A percentile compares a stretch with the other conserved stretches of the same genome.
phyloP scores from a whole-genome alignment of 92 coral and sea anemone species.

The Phenganax subtilis region DNA sequence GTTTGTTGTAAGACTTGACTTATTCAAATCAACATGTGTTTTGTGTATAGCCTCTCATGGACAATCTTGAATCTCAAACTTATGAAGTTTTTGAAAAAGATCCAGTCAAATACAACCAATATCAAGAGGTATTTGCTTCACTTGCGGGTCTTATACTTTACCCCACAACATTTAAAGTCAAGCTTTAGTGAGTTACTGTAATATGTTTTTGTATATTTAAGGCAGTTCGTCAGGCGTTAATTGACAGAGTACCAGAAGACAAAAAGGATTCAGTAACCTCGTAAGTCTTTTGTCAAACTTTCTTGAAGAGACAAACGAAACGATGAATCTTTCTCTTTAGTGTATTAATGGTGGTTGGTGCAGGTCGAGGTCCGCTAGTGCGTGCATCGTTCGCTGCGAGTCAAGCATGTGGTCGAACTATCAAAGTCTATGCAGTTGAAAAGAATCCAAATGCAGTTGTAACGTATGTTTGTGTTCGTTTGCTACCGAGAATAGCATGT shows the following conservation, averaged over 20 bases:
- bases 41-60: conserved; percentile 79
- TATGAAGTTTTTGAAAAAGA: conserved; percentile 97
- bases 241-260: conserved; percentile 87
- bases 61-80: conserved; percentile 96
- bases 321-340: conserved; percentile 36
- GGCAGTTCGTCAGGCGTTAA: conserved; percentile 83
- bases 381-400: conserved; percentile 87
- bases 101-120: conserved; percentile 80
- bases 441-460: conserved; percentile 96
- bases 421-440: conserved; percentile 88
- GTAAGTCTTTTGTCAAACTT: conserved; percentile 49
- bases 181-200: background rate
- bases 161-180: no score
- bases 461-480: conserved; percentile 60
- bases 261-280: conserved; percentile 63
- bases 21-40: background rate
- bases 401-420: conserved; percentile 69
- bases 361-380: conserved; percentile 93
- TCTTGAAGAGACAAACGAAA: background rate
- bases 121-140: conserved; percentile 65
- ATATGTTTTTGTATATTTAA: conserved; percentile 11
- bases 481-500: no score
- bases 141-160: background rate
- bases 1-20: background rate
- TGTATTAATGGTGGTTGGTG: conserved; percentile 96